Base-by-base conservation (phyloP, 2,113 vertebrate genomes). In the Fukomys damarensis region DNA sequence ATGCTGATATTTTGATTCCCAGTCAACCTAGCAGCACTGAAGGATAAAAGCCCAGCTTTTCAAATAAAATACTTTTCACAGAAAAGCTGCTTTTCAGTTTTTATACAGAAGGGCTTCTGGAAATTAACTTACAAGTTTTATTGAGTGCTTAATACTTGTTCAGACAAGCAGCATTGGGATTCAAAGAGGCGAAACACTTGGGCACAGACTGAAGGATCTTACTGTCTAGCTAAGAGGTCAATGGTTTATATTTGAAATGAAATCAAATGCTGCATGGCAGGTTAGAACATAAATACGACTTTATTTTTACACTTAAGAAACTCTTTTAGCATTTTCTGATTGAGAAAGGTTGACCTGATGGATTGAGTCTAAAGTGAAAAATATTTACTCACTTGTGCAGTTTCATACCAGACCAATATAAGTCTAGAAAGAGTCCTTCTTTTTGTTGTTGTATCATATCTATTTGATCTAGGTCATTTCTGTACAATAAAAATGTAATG, bases 21-120 rank as follows among this genome's bases (percentile, higher is more conserved):
- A 86, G 68, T 59, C 46, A 77, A 68, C 32, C 24, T 83, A 84
- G 54, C 5, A 54, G 43, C 32, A 81, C 20, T 16, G 24, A 56
- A 82, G 86, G 88, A 74, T 63, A 41, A 91, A 61, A 96, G 7
- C 22, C 49, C 11, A 88, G 35, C 3, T 91, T 93, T 93, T 86
- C 87, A 96, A 88, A 93, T 74, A 88, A 82, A 56, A 82, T 3
- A 28, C 43, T 87, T 96, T 43, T 86, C 66, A 95, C 43, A 83
- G 46, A 82, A 49, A 80, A 14, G 41, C 14, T 68, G 30, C 28
- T 74, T 43, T 92, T 94, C 16, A 16, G 32, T 28, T 90, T 65
- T 96, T 59, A 74, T 11, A 88, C 28, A 79, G 66, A 89, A 63
- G 5, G 1, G 24, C 32, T 89, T 86, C 74, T 82, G 81, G 80